These are phyloP conservation scores for Tetraodon nigroviridis DNA, from an alignment of 2,113 vertebrate genomes.

Conservation along the genomic window DNA sequence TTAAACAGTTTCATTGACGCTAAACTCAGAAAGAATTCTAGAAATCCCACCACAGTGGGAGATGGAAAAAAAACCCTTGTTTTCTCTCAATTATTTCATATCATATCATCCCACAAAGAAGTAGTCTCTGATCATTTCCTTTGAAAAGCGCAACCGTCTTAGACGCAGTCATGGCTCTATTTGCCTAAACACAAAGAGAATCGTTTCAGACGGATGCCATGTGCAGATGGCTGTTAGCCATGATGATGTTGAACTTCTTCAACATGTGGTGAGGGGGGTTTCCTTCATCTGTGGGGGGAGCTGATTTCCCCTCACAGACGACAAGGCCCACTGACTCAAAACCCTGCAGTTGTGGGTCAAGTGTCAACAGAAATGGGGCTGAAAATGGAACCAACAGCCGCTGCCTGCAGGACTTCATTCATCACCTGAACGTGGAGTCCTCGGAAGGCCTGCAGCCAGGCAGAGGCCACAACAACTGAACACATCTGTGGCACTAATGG, in stretches of 20 bases:
- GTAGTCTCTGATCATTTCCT: no score
- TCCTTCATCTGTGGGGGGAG: background rate
- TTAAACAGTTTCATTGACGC: no score
- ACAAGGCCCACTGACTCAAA: slow-evolving; percentile 24
- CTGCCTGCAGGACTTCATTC: slow-evolving; percentile 5
- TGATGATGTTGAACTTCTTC: background rate
- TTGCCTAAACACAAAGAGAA: no score
- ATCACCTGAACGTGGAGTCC: background rate
- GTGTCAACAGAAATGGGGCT: slow-evolving; percentile 14
- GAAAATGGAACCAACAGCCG: slow-evolving; percentile 8
- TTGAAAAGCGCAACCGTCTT: no score
- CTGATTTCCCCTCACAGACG: background rate
- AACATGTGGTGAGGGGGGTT: background rate
- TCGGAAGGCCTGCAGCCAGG: background rate
- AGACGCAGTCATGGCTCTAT: no score
- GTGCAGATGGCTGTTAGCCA: background rate
- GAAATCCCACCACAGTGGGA: background rate
- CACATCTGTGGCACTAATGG: background rate
- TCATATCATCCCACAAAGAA: no score
- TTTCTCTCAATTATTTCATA: no score
- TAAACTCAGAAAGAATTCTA: background rate
- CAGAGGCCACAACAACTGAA: slow-evolving; percentile 2
- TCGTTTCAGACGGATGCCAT: background rate
- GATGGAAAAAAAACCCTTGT: no score
- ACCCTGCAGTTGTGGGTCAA: slow-evolving; percentile 29